Base-by-base conservation (phyloP, 2,113 vertebrate species). In the Zosterops pallidus region DNA sequence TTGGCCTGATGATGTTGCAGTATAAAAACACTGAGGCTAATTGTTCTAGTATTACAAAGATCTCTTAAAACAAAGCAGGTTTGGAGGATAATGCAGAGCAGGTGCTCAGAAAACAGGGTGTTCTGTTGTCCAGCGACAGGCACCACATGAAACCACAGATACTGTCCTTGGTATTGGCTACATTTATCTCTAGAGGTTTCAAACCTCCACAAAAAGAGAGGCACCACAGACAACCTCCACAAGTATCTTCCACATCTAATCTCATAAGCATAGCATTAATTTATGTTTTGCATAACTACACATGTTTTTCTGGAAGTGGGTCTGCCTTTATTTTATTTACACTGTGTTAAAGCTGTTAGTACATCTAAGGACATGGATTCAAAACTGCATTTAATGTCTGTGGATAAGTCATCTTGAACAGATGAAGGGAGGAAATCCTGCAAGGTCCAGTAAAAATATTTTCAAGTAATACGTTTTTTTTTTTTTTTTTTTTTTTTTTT, bases 11-110 rank as follows among this genome's bases (percentile, higher is more conserved):
- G 46, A 19, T 44, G 63, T 65, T 91, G 71, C 67, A 81, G 79
- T 80, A 80, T 44, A 59, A 92, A 91, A 94, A 92, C 83, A 97
- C 28, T 63, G 49, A 82, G 47, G 91, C 62, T 89, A 92, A 94
- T 93, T 96, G 90, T 93, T 96, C 44, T 86, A 25, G 67, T 84
- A 44, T 89, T 92, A 76, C 49, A 91, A 76, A 86, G 82, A 37
- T 44, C 86, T 80, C 85, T 41, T 86, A 79, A 92, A 96, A 94
- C 82, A 96, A 97, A 93, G 85, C 35, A 29, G 16, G 39, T 64
- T 64, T 92, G 83, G 42, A 91, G 42, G 83, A 52, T 52, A 59
- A 70, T 59, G 50, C 60, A 42, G 70, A 69, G 71, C 57, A 95
- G 87, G 87, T 92, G 72, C 42, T 83, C 35, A n/a, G 46, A 25